These are phyloP conservation scores for Trematocara stigmaticum DNA, from an alignment of 2,113 vertebrate genomes.

Conservation along the genomic window DNA sequence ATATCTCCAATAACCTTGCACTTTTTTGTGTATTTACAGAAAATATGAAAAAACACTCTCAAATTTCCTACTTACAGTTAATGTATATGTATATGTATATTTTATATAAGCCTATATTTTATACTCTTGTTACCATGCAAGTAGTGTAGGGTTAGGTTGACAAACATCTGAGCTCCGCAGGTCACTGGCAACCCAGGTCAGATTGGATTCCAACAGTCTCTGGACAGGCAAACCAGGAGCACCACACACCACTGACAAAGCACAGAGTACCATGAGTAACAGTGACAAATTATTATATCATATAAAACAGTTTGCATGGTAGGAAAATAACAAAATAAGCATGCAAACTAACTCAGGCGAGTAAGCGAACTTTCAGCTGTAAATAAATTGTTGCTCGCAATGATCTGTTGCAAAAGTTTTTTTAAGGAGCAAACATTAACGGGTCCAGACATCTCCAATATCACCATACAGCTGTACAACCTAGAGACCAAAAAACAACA, in stretches of 20 bases:
- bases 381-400: not conserved
- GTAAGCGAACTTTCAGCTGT: not conserved
- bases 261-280: not conserved
- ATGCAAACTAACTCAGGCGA: conserved; percentile 43
- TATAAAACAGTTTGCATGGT: not conserved
- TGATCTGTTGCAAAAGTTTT: not conserved
- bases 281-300: not conserved
- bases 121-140: conserved; percentile 34
- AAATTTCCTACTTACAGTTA: not conserved
- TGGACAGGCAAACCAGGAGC: not conserved
- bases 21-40: not conserved
- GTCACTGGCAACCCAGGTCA: conserved; percentile 40
- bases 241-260: conserved; percentile 49
- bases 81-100: not conserved
- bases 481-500: not conserved
- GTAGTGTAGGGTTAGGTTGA: not conserved
- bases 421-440: conserved; percentile 33
- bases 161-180: conserved; percentile 21
- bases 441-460: conserved; percentile 33
- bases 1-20: not conserved
- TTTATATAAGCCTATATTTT: not conserved
- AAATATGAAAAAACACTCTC: not conserved
- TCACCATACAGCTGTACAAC: conserved; percentile 59
- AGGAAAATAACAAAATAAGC: not conserved
- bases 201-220: conserved; percentile 30